Evolutionary conservation across 2,888 invertebrate species (phyloP).

Genomic region (Nymphalis polychloros): DNA sequence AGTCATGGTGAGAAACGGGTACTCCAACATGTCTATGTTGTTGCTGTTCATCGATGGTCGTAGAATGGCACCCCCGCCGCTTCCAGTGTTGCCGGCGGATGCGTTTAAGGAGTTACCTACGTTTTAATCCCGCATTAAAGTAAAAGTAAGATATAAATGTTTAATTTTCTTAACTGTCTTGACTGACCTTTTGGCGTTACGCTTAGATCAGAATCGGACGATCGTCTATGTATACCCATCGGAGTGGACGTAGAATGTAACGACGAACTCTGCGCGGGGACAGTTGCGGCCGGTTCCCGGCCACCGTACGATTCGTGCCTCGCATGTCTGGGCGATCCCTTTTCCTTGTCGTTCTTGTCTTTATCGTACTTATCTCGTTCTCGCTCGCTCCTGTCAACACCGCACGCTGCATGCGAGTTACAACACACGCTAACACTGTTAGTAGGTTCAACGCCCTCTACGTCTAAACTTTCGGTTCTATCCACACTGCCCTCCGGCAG

Average conservation of each 20-base stretch:
- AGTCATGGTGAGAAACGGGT: slow-evolving; percentile 96
- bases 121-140: not conserved
- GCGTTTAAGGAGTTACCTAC: slow-evolving; percentile 88
- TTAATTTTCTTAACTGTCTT: not conserved
- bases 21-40: slow-evolving; percentile 94
- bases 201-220: slow-evolving; percentile 96
- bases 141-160: not conserved
- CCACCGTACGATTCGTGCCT: slow-evolving; percentile 81
- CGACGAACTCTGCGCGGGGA: slow-evolving; percentile 59
- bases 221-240: slow-evolving; percentile 86
- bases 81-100: slow-evolving; percentile 73
- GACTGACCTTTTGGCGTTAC: slow-evolving; percentile 93
- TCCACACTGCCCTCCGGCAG: slow-evolving; percentile 67
- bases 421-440: slow-evolving; percentile 78
- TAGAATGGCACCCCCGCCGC: slow-evolving; percentile 82
- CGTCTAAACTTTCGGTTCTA: slow-evolving; percentile 61
- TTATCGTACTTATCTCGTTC: slow-evolving; percentile 57
- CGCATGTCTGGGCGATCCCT: slow-evolving; percentile 74
- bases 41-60: slow-evolving; percentile 87
- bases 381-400: slow-evolving; percentile 70
- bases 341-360: slow-evolving; percentile 55
- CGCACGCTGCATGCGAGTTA: slow-evolving; percentile 81
- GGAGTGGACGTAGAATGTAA: slow-evolving; percentile 75
- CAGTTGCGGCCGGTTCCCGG: slow-evolving; percentile 60
- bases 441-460: slow-evolving; percentile 58